phyloP scores from a whole-genome alignment of 2,113 vertebrate genomes.

The Paracanthobrama guichenoti region DNA sequence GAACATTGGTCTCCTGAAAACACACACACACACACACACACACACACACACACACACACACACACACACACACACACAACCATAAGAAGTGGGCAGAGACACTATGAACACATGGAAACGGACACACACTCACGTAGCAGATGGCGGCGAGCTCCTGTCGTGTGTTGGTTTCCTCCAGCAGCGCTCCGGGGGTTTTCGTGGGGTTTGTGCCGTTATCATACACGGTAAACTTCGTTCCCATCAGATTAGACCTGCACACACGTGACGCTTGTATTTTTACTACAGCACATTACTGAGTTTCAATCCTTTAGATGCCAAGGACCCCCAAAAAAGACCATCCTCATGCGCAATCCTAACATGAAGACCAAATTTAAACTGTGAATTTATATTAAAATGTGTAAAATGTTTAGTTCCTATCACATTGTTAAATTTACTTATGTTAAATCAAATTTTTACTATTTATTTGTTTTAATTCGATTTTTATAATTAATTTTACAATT shows the following conservation, averaged over 20 bases:
- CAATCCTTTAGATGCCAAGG: neutral
- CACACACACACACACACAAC: neutral
- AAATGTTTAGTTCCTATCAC: neutral
- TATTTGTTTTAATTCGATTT: too few species aligned
- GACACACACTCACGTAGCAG: constrained; percentile 86
- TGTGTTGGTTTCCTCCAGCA: constrained; percentile 81
- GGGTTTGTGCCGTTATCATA: constrained; percentile 92
- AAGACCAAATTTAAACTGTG: neutral
- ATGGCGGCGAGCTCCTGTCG: constrained; percentile 93
- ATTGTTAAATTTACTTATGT: neutral
- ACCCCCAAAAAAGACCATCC: too few species aligned
- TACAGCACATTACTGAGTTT: neutral
- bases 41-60: neutral
- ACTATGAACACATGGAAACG: neutral
- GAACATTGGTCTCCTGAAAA: constrained; percentile 92
- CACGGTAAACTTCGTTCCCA: constrained; percentile 97
- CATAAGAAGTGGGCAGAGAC: neutral
- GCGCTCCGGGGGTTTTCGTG: constrained; percentile 78
- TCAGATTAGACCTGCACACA: constrained; percentile 87
- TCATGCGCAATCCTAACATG: neutral
- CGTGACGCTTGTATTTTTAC: neutral
- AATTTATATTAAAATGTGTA: neutral
- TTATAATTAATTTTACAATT: too few species aligned
- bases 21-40: neutral
- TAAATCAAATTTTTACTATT: neutral